A percentile compares a stretch with the other conserved stretches of the same genome.
phyloP scores from a whole-genome alignment of 1,140 invertebrate genomes.

The Ceratina calcarata region DNA sequence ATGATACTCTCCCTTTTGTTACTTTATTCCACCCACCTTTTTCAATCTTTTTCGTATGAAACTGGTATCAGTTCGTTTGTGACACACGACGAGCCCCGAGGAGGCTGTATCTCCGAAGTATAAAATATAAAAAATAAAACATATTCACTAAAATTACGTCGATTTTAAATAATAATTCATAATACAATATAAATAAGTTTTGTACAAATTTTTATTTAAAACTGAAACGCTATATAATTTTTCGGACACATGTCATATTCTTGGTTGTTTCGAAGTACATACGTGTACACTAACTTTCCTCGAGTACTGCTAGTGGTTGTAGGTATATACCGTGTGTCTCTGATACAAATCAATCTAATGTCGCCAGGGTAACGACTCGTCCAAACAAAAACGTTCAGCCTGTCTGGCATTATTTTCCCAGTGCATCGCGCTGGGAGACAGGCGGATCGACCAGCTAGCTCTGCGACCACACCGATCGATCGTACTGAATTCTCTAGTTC shows the following conservation, averaged over 20 bases:
- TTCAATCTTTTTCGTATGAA: neutral
- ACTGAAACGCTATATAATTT: no score
- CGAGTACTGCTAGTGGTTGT: neutral
- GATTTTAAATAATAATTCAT: no score
- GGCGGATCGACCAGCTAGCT: neutral
- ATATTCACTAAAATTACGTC: no score
- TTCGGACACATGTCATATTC: no score
- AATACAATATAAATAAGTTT: no score
- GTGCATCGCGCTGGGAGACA: conserved; percentile 19
- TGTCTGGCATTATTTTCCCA: conserved; percentile 28
- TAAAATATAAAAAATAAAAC: no score
- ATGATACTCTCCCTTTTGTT: conserved; percentile 14
- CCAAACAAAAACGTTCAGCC: conserved; percentile 70
- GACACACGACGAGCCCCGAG: no score
- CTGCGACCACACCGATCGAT: neutral
- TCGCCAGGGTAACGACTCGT: conserved; percentile 72
- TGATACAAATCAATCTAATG: conserved; percentile 75
- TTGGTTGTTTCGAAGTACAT: no score
- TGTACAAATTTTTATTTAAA: no score
- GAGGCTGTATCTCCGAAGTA: no score
- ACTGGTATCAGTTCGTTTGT: no score
- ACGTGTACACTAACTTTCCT: no score
- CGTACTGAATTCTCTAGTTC: neutral
- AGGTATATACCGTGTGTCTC: neutral
- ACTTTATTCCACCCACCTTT: neutral